Evolutionary conservation across 2,888 invertebrate genomes (phyloP).

Genomic region (Hetaerina titia): DNA sequence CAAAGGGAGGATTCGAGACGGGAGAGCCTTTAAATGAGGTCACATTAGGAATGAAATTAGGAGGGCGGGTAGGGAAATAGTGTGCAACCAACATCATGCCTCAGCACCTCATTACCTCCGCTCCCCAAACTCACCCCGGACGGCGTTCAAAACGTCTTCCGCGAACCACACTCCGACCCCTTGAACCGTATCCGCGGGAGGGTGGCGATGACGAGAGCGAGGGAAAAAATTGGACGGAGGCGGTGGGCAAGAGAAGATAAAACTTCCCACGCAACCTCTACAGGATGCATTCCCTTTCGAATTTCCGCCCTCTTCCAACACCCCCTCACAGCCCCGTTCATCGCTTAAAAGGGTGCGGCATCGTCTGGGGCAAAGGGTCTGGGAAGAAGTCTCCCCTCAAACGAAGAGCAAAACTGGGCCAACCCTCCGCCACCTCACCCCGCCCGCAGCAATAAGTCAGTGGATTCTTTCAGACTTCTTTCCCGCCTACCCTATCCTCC

Average conservation of each 20-base stretch:
- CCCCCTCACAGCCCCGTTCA: background rate
- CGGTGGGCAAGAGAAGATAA: background rate
- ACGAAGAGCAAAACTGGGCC: background rate
- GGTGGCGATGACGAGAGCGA: background rate
- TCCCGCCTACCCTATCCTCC: background rate
- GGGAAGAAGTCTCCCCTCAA: background rate
- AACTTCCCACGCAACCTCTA: background rate
- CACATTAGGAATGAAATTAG: slow-evolving; percentile 4
- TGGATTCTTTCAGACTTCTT: background rate
- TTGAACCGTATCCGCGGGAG: background rate
- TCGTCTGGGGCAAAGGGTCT: background rate
- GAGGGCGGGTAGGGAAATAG: background rate
- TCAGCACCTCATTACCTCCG: slow-evolving; percentile 37
- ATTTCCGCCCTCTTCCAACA: background rate
- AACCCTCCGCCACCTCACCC: background rate
- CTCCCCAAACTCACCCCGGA: background rate
- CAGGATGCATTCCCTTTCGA: background rate
- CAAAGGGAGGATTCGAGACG: slow-evolving; percentile 13
- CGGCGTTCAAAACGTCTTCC: background rate
- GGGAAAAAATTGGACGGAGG: background rate
- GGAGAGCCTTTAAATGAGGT: slow-evolving; percentile 41
- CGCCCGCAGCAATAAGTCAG: background rate
- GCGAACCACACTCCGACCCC: background rate
- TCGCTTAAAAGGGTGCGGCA: background rate
- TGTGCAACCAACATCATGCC: slow-evolving; percentile 40